phyloP scores from a whole-genome alignment of 30 jellyfish, hydroid and myxozoan genomes.

The Nemopilema nomurai region DNA sequence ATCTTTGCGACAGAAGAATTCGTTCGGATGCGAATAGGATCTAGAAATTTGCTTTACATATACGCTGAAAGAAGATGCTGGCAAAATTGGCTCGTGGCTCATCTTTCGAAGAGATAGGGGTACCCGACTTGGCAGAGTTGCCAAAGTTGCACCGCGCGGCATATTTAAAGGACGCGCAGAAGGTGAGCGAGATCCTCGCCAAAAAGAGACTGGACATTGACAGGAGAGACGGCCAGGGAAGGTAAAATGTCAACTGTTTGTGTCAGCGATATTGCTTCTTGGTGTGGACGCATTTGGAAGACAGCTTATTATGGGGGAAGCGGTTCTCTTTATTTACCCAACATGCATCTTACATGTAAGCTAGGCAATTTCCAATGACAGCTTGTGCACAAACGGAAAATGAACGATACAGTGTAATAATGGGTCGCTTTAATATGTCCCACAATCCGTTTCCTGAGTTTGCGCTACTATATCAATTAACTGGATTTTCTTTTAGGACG shows the following conservation, averaged over 20 bases:
- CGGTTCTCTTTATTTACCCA: no score
- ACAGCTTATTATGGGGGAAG: no score
- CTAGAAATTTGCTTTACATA: neutral
- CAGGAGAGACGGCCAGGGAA: constrained; percentile 16
- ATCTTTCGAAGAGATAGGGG: neutral
- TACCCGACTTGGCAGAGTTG: constrained; percentile 1
- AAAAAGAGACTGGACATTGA: constrained; percentile 5
- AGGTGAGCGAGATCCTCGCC: neutral
- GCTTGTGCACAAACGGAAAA: no score
- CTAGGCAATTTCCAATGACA: no score
- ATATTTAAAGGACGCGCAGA: neutral
- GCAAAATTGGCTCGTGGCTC: constrained; percentile 11
- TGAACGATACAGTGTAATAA: no score
- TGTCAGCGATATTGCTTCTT: no score
- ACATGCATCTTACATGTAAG: no score
- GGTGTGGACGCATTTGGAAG: no score
- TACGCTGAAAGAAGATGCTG: neutral
- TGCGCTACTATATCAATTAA: no score
- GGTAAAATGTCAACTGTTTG: neutral
- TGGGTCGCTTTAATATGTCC: no score
- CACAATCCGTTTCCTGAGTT: no score
- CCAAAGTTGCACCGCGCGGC: constrained; percentile 26
- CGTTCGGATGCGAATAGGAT: neutral
- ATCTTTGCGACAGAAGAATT: neutral
- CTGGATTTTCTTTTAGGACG: constrained; percentile 3